A percentile compares a stretch with the other conserved stretches of the same genome.
These are phyloP conservation scores for Leucozona laternaria DNA, from an alignment of 2,888 invertebrate species.

Conservation along the genomic window DNA sequence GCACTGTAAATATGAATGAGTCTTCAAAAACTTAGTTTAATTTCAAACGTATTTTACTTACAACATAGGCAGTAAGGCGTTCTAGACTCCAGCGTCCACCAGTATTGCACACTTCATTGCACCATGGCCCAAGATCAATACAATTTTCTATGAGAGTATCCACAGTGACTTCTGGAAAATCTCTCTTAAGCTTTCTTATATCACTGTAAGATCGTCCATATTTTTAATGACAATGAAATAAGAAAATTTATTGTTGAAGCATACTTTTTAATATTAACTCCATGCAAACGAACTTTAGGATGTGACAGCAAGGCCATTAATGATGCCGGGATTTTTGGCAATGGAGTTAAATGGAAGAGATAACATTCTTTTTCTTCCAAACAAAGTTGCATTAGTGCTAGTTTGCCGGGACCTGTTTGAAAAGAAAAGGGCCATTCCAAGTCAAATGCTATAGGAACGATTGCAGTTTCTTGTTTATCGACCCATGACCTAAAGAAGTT, in stretches of 20 bases:
- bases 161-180: slow-evolving; percentile 85
- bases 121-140: slow-evolving; percentile 86
- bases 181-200: slow-evolving; percentile 86
- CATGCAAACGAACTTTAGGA: slow-evolving; percentile 86
- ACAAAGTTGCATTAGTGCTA: slow-evolving; percentile 87
- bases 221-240: neutral
- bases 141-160: slow-evolving; percentile 86
- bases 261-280: slow-evolving; percentile 88
- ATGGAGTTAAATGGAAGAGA: slow-evolving; percentile 85
- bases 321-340: slow-evolving; percentile 86
- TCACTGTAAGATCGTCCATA: slow-evolving; percentile 84
- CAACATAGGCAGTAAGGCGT: slow-evolving; percentile 85
- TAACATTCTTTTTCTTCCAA: slow-evolving; percentile 85
- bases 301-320: slow-evolving; percentile 85
- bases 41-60: slow-evolving; percentile 78
- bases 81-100: slow-evolving; percentile 87
- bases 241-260: slow-evolving; percentile 33
- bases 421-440: slow-evolving; percentile 88
- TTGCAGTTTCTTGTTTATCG: slow-evolving; percentile 79
- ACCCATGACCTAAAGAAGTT: slow-evolving; percentile 80
- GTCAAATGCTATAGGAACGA: slow-evolving; percentile 87
- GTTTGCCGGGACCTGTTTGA: slow-evolving; percentile 86
- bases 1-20: slow-evolving; percentile 82
- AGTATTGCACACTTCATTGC: slow-evolving; percentile 85
- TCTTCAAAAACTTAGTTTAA: neutral